Evolutionary conservation across 2,888 invertebrate genomes (phyloP).

Genomic region (Volucella zonaria): DNA sequence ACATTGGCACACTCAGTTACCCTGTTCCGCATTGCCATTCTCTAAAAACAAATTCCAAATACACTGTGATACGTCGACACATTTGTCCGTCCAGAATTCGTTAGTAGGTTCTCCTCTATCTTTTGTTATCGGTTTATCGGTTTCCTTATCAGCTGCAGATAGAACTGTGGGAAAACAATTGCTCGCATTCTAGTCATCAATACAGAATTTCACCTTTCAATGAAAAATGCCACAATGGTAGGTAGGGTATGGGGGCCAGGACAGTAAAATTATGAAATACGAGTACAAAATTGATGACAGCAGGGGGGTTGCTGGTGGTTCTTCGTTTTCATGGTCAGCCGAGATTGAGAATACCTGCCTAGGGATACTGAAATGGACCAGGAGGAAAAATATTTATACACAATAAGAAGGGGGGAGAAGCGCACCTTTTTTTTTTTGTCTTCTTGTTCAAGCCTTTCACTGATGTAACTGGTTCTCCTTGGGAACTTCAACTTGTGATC

Average conservation of each 20-base stretch:
- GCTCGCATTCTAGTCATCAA: too few species aligned
- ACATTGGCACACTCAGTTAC: conserved; percentile 29
- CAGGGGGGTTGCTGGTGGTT: neutral
- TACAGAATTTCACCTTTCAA: too few species aligned
- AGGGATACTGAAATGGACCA: conserved; percentile 28
- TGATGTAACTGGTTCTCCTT: conserved; percentile 68
- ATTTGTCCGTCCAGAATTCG: neutral
- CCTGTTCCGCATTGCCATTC: conserved; percentile 17
- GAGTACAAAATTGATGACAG: neutral
- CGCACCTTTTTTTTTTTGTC: conserved; percentile 57
- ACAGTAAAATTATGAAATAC: conserved; percentile 4
- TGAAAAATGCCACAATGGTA: too few species aligned
- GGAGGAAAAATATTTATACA: conserved; percentile 33
- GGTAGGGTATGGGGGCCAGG: too few species aligned
- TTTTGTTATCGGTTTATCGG: neutral
- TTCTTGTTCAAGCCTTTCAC: conserved; percentile 55
- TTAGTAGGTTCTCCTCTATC: neutral
- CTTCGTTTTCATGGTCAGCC: conserved; percentile 37
- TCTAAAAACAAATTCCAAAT: neutral
- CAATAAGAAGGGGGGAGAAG: conserved; percentile 36
- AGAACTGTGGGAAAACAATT: neutral
- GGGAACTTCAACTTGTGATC: conserved; percentile 29
- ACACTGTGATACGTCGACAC: neutral
- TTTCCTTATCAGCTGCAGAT: conserved; percentile 10
- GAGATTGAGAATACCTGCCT: neutral